Evolutionary conservation across 23 tunicate species (phyloP).

Genomic region (Pegea sp.): DNA sequence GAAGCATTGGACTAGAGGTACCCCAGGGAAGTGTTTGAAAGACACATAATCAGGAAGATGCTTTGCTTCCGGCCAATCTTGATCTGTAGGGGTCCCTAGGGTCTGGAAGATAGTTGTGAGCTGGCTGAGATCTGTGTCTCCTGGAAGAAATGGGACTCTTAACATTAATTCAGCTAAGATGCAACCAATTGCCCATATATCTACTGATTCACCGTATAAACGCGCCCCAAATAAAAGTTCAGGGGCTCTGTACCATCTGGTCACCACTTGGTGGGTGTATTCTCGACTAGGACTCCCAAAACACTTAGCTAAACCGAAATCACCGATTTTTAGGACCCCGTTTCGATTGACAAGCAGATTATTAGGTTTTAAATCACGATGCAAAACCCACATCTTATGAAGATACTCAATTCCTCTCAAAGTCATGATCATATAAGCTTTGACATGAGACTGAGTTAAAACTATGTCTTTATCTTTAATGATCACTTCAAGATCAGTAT

Average conservation of each 20-base stretch:
- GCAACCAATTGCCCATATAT: constrained; percentile 97
- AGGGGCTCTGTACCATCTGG: constrained; percentile 89
- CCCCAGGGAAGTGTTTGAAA: constrained; percentile 60
- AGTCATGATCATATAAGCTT: constrained; percentile 60
- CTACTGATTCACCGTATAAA: constrained; percentile 76
- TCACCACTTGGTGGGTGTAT: constrained; percentile 83
- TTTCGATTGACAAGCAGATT: constrained; percentile 44
- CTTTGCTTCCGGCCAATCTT: constrained; percentile 84
- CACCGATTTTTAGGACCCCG: constrained; percentile 80
- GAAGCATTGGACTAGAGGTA: constrained; percentile 58
- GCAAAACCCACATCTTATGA: constrained; percentile 62
- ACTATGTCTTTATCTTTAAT: constrained; percentile 62
- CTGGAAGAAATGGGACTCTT: constrained; percentile 76
- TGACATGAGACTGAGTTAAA: constrained; percentile 52
- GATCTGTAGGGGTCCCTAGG: constrained; percentile 81
- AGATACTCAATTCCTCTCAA: constrained; percentile 73
- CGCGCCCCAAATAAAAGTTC: constrained; percentile 72
- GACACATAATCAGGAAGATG: constrained; percentile 59
- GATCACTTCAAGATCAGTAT: constrained; percentile 77
- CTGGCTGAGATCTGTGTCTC: constrained; percentile 79
- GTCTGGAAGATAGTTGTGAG: constrained; percentile 84
- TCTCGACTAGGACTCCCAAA: constrained; percentile 91
- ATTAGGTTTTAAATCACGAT: constrained; percentile 82
- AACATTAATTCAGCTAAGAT: constrained; percentile 73
- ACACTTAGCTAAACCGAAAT: constrained; percentile 82